These are phyloP conservation scores for Synergus itoensis DNA, from an alignment of 2,888 invertebrate species.

Conservation along the genomic window DNA sequence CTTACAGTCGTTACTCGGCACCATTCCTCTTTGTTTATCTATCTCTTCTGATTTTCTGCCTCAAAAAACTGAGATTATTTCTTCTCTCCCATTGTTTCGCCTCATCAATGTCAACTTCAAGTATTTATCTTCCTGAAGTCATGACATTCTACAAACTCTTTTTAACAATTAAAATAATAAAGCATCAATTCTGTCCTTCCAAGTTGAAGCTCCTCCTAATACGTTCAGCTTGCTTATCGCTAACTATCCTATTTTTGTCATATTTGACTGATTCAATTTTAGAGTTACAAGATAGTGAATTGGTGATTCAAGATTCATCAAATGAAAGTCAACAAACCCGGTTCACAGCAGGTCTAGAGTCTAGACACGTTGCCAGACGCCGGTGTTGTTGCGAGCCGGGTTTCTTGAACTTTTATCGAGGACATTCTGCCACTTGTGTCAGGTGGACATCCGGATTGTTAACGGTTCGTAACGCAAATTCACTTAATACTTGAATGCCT, in stretches of 20 bases:
- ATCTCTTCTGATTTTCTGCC: neutral
- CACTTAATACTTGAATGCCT: slow-evolving; percentile 2
- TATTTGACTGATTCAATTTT: no score
- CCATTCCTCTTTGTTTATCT: slow-evolving; percentile 45
- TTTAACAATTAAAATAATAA: no score
- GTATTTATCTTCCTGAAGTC: no score
- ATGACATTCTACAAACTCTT: no score
- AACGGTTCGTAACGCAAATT: slow-evolving; percentile 44
- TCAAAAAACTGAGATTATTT: no score
- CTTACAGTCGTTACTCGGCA: slow-evolving; percentile 47
- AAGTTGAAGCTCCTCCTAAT: no score
- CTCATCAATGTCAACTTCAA: no score
- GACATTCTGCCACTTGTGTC: slow-evolving; percentile 10
- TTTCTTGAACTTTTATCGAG: slow-evolving; percentile 34
- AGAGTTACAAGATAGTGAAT: no score
- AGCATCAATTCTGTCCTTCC: no score
- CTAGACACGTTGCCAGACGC: neutral
- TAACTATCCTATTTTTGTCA: no score
- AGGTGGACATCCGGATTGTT: slow-evolving; percentile 46
- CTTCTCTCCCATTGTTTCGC: no score
- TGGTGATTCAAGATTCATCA: neutral
- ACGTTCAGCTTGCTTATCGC: no score
- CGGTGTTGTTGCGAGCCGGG: slow-evolving; percentile 44
- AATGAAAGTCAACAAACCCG: slow-evolving; percentile 21
- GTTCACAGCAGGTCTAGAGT: neutral